Percentiles rank a stretch among this genome's conserved stretches.
Conservation (phyloP, 1,140 invertebrate genomes). For the Cryptotermes secundus region DNA sequence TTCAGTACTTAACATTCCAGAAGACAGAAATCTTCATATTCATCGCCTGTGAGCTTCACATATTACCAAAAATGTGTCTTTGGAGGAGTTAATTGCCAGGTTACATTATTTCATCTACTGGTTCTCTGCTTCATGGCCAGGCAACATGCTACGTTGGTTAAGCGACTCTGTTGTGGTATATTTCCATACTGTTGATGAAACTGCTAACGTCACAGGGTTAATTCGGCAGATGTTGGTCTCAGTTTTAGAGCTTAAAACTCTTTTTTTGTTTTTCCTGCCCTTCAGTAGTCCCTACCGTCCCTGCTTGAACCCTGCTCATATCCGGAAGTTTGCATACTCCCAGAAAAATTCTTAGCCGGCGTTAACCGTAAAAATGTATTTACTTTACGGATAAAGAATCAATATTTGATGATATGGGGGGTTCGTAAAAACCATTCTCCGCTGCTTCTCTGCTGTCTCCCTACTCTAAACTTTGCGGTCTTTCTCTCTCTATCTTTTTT, state of each 20-base stretch:
- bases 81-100: too few relatives aligned
- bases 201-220: not conserved
- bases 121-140: too few relatives aligned
- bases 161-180: too few relatives aligned
- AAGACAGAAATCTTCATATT: too few relatives aligned
- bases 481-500: not conserved
- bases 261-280: not conserved
- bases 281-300: not conserved
- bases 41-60: too few relatives aligned
- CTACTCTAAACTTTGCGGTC: not conserved
- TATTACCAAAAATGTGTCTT: too few relatives aligned
- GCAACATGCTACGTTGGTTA: too few relatives aligned
- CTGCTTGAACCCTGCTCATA: not conserved
- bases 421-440: slow-evolving; percentile 12
- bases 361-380: slow-evolving; percentile 18
- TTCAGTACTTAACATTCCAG: too few relatives aligned
- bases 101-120: too few relatives aligned
- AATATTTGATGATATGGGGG: slow-evolving; percentile 10
- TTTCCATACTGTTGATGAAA: not conserved
- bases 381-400: slow-evolving; percentile 17
- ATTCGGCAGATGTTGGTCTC: not conserved
- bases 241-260: not conserved
- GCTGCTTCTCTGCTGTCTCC: not conserved
- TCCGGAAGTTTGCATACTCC: slow-evolving; percentile 10
- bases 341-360: slow-evolving; percentile 10